Evolutionary conservation across 2,113 vertebrate genomes (phyloP), one percentile per base, ranked within the genome.

Genomic region (Poecilia latipinna): DNA sequence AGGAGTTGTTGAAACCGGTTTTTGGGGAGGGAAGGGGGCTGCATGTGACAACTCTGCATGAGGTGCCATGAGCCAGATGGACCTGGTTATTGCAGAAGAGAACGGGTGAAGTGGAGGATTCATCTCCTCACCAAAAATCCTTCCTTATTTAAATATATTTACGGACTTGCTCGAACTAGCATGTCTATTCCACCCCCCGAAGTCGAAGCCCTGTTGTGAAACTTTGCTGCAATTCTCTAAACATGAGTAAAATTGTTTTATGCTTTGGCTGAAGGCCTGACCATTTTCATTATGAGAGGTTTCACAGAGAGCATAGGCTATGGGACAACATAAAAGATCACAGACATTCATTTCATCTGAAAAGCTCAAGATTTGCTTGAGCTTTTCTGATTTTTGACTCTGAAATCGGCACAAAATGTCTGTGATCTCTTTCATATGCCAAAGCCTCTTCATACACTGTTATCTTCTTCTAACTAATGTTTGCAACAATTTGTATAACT

Each of bases 101-200:
- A 92, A 93, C n/a, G 63, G 5, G n/a, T 15, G 94, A 95, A 95
- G 90, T 88, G 86, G 80, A 86, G 90, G 91, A 91, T 95, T 92
- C 68, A 91, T 86, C 86, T 93, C 86, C 86, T 92, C 87, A 83
- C 89, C 89, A 90, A 68, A 84, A 68, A 48, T 4, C 6, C 15
- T 86, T 95, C 95, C 95, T 93, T 92, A 92, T 91, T 92, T 82
- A 94, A 94, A 94, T 92, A 93, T 88, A 93, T 88, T 95, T 95
- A 95, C 93, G 94, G 88, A 88, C 82, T 70, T 69, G 82, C 90
- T 91, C 37, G 93, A 95, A 96, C 91, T 91, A 94, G 95, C 92
- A 91, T 70, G 82, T 90, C 65, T 64, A 67, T 84, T 86, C 82
- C 28, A 28, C 28, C 81, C 33, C 22, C 35, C 35, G 2, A 54